Percentiles rank a stretch among this genome's conserved stretches.
phyloP scores from a whole-genome alignment of 1,140 invertebrate species.

The Rhopalosiphum padi region DNA sequence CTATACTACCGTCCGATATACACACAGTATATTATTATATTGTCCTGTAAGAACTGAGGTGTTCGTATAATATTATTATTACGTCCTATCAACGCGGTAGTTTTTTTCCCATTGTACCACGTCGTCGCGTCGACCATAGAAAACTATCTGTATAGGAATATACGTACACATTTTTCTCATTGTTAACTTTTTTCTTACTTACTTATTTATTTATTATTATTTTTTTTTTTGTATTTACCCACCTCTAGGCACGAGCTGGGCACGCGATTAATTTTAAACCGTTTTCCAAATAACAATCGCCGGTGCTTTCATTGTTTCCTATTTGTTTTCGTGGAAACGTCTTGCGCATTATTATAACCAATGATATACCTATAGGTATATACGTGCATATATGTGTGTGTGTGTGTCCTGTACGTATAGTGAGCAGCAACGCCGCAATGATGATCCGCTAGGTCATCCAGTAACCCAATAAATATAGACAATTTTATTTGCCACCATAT shows the following conservation, averaged over 20 bases:
- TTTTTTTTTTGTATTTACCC: background rate
- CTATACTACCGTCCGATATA: background rate
- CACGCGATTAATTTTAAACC: slow-evolving; percentile 53
- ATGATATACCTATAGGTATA: background rate
- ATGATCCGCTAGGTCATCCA: slow-evolving; percentile 33
- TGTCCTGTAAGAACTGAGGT: background rate
- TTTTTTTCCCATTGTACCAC: slow-evolving; percentile 33
- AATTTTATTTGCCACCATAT: background rate
- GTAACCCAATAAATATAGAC: background rate
- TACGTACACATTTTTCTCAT: slow-evolving; percentile 31
- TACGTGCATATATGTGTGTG: background rate
- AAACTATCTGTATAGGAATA: slow-evolving; percentile 13
- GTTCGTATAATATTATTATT: background rate
- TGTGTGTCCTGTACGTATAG: no score
- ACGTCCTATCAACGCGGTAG: background rate
- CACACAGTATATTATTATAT: background rate
- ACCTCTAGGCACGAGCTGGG: slow-evolving; percentile 43
- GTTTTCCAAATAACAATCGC: slow-evolving; percentile 46
- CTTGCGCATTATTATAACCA: background rate
- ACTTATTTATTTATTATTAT: background rate
- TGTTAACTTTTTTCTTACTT: background rate
- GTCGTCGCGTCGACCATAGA: background rate
- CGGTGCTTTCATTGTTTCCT: slow-evolving; percentile 22
- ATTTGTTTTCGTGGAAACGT: slow-evolving; percentile 26
- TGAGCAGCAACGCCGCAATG: background rate